phyloP scores from a whole-genome alignment of 2,888 invertebrate species.

The Allacma fusca region DNA sequence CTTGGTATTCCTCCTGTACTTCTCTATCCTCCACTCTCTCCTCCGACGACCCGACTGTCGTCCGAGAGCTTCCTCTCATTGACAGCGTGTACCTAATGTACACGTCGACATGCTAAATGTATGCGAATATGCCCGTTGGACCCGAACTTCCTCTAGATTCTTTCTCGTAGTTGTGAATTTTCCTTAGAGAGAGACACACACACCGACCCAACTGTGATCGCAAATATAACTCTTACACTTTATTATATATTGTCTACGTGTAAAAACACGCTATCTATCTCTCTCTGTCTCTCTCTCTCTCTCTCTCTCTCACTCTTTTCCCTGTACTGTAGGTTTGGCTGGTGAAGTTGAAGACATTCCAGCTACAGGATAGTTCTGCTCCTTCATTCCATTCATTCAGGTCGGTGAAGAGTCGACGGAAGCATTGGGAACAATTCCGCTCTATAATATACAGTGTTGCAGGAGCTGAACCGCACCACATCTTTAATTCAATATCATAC shows the following conservation, averaged over 20 bases:
- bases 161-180: conserved; percentile 12
- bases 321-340: neutral
- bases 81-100: neutral
- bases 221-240: conserved; percentile 12
- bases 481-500: conserved; percentile 16
- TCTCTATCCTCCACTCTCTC: neutral
- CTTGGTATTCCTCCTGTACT: neutral
- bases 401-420: neutral
- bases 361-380: neutral
- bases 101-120: conserved; percentile 2
- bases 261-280: neutral
- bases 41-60: conserved; percentile 12
- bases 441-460: neutral
- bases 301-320: neutral
- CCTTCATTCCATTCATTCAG: conserved; percentile 28
- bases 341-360: neutral
- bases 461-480: conserved; percentile 12
- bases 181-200: conserved; percentile 6
- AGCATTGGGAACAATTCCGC: conserved; percentile 1
- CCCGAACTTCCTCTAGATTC: conserved; percentile 16
- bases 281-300: no score
- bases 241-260: neutral
- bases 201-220: neutral
- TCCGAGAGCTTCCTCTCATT: conserved; percentile 16
- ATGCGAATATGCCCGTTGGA: conserved; percentile 16